Conservation (phyloP, 2,797 vertebrate genomes). For the Cyclopterus lumpus region DNA sequence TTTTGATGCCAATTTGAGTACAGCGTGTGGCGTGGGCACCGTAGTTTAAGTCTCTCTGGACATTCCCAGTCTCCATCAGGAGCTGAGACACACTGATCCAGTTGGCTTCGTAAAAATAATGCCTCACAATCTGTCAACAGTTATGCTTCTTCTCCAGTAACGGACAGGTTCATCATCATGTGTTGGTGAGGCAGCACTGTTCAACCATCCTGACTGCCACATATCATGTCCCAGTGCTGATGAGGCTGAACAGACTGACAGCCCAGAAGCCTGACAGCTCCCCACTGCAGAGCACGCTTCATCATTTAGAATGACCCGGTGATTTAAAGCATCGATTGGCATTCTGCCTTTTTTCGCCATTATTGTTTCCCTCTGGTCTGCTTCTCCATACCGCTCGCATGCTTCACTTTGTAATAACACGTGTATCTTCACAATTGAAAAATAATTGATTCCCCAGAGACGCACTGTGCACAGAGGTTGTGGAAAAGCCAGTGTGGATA, state of each 20-base stretch:
- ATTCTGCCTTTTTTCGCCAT: conserved; percentile 58
- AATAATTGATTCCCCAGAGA: conserved; percentile 48
- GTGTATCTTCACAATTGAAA: conserved; percentile 26
- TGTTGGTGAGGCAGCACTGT: conserved; percentile 36
- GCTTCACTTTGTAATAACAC: conserved; percentile 24
- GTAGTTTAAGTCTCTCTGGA: conserved; percentile 20
- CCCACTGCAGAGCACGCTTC: conserved; percentile 67
- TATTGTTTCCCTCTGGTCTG: conserved; percentile 41
- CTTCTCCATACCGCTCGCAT: conserved; percentile 28
- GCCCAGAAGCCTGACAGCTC: conserved; percentile 65
- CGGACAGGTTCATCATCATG: conserved; percentile 16
- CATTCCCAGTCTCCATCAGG: conserved; percentile 17
- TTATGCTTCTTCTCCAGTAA: conserved; percentile 24
- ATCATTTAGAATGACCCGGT: conserved; percentile 78
- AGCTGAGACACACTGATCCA: conserved; percentile 45
- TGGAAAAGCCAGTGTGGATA: conserved; percentile 31
- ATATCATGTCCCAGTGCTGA: conserved; percentile 74
- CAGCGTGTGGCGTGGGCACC: conserved; percentile 17
- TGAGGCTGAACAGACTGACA: conserved; percentile 64
- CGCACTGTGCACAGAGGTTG: conserved; percentile 6
- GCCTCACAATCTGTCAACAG: conserved; percentile 55
- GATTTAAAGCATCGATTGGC: conserved; percentile 72
- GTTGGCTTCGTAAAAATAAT: conserved; percentile 47
- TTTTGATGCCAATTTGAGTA: conserved; percentile 35
- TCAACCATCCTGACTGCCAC: conserved; percentile 58